Percentiles rank a stretch among this genome's conserved stretches.
These are phyloP conservation scores for Pemphredon lugubris DNA, from an alignment of 2,888 invertebrate genomes.

Conservation along the genomic window DNA sequence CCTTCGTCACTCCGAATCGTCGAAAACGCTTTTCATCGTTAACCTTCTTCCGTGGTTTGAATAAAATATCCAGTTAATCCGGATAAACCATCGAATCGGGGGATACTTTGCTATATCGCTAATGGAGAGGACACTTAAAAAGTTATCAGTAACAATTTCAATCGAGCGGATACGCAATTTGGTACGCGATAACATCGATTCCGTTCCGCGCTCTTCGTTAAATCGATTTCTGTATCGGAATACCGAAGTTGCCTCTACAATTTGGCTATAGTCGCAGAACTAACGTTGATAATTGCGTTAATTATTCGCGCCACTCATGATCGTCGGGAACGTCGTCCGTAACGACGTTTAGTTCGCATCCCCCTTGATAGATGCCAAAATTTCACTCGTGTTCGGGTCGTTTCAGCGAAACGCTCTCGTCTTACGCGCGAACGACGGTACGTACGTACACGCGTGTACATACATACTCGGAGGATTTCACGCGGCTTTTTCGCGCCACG, in stretches of 20 bases:
- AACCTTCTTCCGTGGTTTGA: too few species aligned
- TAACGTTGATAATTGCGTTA: constrained; percentile 30
- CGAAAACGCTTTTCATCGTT: too few species aligned
- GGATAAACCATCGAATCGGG: too few species aligned
- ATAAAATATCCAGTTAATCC: too few species aligned
- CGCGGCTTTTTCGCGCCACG: too few species aligned
- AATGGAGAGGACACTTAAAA: too few species aligned
- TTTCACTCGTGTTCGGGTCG: neutral
- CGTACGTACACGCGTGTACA: too few species aligned
- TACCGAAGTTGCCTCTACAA: constrained; percentile 13
- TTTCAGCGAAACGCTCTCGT: neutral
- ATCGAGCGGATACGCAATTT: neutral
- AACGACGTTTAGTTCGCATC: constrained; percentile 6
- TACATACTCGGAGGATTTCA: neutral
- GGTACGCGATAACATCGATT: neutral
- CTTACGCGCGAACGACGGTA: too few species aligned
- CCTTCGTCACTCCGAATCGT: too few species aligned
- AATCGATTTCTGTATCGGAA: constrained; percentile 15
- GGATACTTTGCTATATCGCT: too few species aligned
- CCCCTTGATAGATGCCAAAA: neutral
- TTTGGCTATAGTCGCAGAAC: neutral
- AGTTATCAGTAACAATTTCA: neutral
- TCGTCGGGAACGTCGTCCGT: constrained; percentile 3
- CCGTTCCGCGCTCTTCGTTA: neutral
- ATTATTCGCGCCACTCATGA: constrained; percentile 25